Evolutionary conservation across 2,888 invertebrate species (phyloP).

Genomic region (Apamea anceps): DNA sequence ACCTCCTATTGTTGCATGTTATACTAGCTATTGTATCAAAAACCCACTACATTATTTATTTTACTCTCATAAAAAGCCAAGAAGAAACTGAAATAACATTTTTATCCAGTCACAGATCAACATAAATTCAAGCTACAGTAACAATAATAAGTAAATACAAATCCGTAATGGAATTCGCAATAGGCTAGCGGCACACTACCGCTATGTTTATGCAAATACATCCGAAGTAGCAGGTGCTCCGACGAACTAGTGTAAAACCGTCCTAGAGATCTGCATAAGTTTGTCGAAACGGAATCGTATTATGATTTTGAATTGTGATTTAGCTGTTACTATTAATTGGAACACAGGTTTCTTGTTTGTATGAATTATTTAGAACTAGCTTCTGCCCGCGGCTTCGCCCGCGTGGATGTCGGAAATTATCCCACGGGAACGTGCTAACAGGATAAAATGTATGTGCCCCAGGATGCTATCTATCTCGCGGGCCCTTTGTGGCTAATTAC

Average conservation of each 20-base stretch:
- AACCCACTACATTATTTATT: conserved; percentile 22
- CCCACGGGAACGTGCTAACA: too few species aligned
- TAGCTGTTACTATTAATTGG: conserved; percentile 59
- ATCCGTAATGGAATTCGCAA: conserved; percentile 48
- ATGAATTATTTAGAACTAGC: conserved; percentile 61
- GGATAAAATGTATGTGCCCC: too few species aligned
- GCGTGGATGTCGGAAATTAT: too few species aligned
- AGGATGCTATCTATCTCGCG: too few species aligned
- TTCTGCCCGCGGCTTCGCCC: too few species aligned
- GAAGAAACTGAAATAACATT: conserved; percentile 16
- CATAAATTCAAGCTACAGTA: conserved; percentile 48
- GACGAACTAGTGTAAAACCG: conserved; percentile 59
- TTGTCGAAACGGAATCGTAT: conserved; percentile 62
- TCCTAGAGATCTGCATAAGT: conserved; percentile 69
- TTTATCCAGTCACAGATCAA: conserved; percentile 45
- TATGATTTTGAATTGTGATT: conserved; percentile 64
- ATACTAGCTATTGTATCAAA: conserved; percentile 1
- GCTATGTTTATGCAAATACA: conserved; percentile 63
- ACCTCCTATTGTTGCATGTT: background rate
- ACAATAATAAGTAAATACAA: conserved; percentile 62
- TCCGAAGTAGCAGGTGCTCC: conserved; percentile 61
- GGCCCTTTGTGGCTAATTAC: too few species aligned
- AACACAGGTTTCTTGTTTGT: conserved; percentile 57
- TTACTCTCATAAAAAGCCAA: conserved; percentile 16
- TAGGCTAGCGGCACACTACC: conserved; percentile 57